phyloP scores from a whole-genome alignment of 1,140 invertebrate species.

The Harpegnathos saltator region DNA sequence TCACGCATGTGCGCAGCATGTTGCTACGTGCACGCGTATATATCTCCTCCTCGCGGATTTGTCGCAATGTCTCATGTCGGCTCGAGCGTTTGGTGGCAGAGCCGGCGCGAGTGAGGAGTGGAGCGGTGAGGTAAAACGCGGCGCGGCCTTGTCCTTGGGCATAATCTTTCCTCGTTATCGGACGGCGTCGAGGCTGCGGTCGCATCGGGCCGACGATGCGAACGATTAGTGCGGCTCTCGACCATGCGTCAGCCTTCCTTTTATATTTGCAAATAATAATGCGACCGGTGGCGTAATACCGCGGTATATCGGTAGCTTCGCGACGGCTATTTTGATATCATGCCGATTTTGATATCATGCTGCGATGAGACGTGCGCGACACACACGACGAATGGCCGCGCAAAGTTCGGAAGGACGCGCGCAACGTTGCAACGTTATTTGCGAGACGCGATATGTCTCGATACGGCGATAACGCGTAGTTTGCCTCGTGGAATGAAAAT shows the following conservation, averaged over 20 bases:
- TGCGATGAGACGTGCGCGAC: too few species aligned
- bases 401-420: too few species aligned
- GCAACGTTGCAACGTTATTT: too few species aligned
- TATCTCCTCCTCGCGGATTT: conserved; percentile 62
- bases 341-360: too few species aligned
- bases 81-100: conserved; percentile 18
- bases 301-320: not conserved
- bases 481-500: too few species aligned
- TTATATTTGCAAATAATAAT: conserved; percentile 72
- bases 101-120: conserved; percentile 9
- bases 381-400: too few species aligned
- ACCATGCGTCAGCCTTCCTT: conserved; percentile 71
- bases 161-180: conserved; percentile 85
- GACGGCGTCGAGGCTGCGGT: conserved; percentile 79
- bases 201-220: conserved; percentile 65
- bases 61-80: conserved; percentile 65
- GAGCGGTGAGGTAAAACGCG: conserved; percentile 16
- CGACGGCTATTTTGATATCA: too few species aligned
- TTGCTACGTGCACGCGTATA: conserved; percentile 46
- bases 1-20: conserved; percentile 45
- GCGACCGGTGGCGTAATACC: not conserved
- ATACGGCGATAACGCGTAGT: too few species aligned
- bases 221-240: conserved; percentile 65
- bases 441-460: too few species aligned
- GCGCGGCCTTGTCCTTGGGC: conserved; percentile 83